Evolutionary conservation across 2,113 vertebrate species (phyloP).

Genomic region (Lynx canadensis): DNA sequence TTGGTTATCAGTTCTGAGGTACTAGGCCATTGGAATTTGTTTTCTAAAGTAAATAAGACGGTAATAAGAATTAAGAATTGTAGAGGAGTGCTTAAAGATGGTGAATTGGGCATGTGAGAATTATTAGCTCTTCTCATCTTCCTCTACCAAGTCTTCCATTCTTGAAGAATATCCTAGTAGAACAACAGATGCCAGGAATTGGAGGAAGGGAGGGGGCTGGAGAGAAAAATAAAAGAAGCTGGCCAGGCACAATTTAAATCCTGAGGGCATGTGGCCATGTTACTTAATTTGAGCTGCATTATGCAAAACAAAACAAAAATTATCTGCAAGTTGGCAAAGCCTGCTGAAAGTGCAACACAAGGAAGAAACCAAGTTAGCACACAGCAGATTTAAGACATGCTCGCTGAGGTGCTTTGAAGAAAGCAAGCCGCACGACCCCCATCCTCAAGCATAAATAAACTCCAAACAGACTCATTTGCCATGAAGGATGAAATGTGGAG

Average conservation of each 20-base stretch:
- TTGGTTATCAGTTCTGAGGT: not conserved
- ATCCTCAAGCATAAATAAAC: slow-evolving; percentile 54
- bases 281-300: slow-evolving; percentile 32
- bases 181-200: slow-evolving; percentile 30
- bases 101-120: not conserved
- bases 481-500: slow-evolving; percentile 64
- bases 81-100: not conserved
- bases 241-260: slow-evolving; percentile 32
- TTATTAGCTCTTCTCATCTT: not conserved
- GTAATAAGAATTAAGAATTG: not conserved
- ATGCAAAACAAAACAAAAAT: slow-evolving; percentile 71
- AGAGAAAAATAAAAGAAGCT: not conserved
- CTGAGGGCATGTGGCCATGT: slow-evolving; percentile 2
- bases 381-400: not conserved
- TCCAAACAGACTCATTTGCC: slow-evolving; percentile 68
- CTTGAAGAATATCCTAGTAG: not conserved
- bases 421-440: slow-evolving; percentile 39
- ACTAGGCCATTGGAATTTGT: not conserved
- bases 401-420: slow-evolving; percentile 51
- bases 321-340: slow-evolving; percentile 20
- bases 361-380: not conserved
- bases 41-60: not conserved
- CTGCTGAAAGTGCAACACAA: not conserved
- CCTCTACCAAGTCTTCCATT: not conserved
- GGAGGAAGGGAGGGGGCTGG: not conserved